Base-by-base conservation (phyloP, 2,113 vertebrate species). In the Garra rufa region DNA sequence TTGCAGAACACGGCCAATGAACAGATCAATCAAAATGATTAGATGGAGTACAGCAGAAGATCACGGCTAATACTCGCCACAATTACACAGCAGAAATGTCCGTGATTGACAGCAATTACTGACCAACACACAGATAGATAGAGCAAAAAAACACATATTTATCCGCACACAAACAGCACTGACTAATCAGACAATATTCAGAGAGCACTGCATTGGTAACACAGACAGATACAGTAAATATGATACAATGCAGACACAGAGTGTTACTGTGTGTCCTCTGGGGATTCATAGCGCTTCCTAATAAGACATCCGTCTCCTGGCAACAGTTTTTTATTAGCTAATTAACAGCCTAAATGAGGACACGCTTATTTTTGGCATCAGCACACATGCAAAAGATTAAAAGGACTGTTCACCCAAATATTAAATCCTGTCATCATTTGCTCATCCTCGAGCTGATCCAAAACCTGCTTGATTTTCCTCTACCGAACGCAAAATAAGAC, bases 171-270 rank as follows among this genome's bases (percentile, higher is more conserved):
- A 34, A 3, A 34, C 34, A 34, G 34, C 2, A 34, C 2, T 34
- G 2, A 34, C 34, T 34, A 34, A 67, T 67, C 63, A 65, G 63
- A 67, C 17, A 34, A 4, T 69, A 69, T 5, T 6, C 10, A 19
- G 19, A 41, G 65, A 69, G 34, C 34, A 11, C 9, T 10, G 17
- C 70, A 26, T 41, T 26, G 70, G 10, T 46, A 13, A 77, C 85
- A 85, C 87, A 91, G 89, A 89, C 88, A 93, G 89, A 89, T 85
- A 90, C 88, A 88, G 52, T 71, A 41, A 84, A 89, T 87, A 91
- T n/a, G 26, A 57, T 48, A 28, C 44, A 88, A 88, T 90, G 85
- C 76, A 85, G 84, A 10, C 55, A 87, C 90, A 91, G 87, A 46
- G 28, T 84, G 86, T 86, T 7, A 83, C 87, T 89, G 87, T 63